Base-by-base conservation (phyloP, 2,113 vertebrate genomes). In the Circaetus cinerascens region DNA sequence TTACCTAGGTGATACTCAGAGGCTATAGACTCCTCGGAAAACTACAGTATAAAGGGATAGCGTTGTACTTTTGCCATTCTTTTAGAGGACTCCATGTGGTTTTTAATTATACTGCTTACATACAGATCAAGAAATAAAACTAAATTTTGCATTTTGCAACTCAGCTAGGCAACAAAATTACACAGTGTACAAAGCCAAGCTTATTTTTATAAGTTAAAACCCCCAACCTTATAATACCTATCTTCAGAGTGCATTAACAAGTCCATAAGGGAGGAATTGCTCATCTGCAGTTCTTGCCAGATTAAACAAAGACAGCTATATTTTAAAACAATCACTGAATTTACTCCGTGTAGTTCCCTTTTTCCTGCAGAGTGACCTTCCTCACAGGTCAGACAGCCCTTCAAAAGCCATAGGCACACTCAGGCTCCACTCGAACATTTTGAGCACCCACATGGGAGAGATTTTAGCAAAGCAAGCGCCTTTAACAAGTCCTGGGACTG, bases 31-130 rank as follows among this genome's bases (percentile, higher is more conserved):
- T 95, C 95, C 94, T 96, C 55, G 85, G 94, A 95, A 96, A 95
- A 97, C 95, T 96, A 96, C 91, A 97, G 93, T 68, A 96, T 77
- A 97, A 97, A 97, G 96, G 97, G 79, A 96, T 87, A 97, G 95
- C 36, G 19, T 92, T 97, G 95, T 96, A 95, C 85, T 94, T 87
- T 92, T 80, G 59, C 85, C 80, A 68, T 86, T 95, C 84, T 95
- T 85, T 84, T n/a, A 90, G 71, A 95, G 41, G 36, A 83, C 60
- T 91, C 82, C 59, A 77, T 56, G 69, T 68, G 59, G 26, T 69
- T 93, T 92, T 88, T 80, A 78, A 74, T 86, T 72, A 88, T 66
- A 86, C 69, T 95, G 80, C 73, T 96, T 80, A 88, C 38, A 89
- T 40, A 95, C 23, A 95, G 21, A 73, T 66, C 29, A 91, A 85